Evolutionary conservation across 2,113 vertebrate species (phyloP).

Genomic region (Daboia siamensis): DNA sequence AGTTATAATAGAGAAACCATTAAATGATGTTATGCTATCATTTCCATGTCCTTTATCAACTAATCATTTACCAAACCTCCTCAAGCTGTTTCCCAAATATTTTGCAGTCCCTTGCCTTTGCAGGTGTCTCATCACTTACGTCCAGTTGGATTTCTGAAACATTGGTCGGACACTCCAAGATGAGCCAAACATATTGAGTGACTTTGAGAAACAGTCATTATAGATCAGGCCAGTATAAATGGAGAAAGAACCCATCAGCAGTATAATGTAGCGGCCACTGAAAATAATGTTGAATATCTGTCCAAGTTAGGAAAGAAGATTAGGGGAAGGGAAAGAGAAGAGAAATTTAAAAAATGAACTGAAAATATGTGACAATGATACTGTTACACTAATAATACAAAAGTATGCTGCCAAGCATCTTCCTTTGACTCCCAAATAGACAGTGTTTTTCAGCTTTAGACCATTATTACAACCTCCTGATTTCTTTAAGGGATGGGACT

Average conservation of each 20-base stretch:
- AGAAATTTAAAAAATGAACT: background rate
- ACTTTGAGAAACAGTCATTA: constrained; percentile 98
- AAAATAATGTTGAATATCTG: constrained; percentile 96
- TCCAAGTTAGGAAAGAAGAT: constrained; percentile 2
- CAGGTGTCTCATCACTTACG: constrained; percentile 76
- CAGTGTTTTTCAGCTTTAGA: background rate
- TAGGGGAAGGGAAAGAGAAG: background rate
- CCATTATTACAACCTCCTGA: background rate
- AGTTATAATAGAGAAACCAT: background rate
- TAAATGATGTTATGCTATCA: background rate
- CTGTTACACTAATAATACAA: background rate
- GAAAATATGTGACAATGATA: background rate
- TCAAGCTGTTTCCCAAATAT: background rate
- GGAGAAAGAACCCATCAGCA: constrained; percentile 96
- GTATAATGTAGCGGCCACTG: constrained; percentile 93
- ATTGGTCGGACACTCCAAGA: constrained; percentile 93
- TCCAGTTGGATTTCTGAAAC: constrained; percentile 87
- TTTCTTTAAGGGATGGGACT: background rate
- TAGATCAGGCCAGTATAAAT: constrained; percentile 97
- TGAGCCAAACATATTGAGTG: constrained; percentile 91
- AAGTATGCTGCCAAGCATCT: background rate
- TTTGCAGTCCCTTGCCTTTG: background rate
- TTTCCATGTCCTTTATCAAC: background rate
- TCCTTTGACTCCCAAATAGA: background rate
- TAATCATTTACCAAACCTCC: background rate